phyloP scores from a whole-genome alignment of 2,888 invertebrate genomes.

The Sphinx pinastri region DNA sequence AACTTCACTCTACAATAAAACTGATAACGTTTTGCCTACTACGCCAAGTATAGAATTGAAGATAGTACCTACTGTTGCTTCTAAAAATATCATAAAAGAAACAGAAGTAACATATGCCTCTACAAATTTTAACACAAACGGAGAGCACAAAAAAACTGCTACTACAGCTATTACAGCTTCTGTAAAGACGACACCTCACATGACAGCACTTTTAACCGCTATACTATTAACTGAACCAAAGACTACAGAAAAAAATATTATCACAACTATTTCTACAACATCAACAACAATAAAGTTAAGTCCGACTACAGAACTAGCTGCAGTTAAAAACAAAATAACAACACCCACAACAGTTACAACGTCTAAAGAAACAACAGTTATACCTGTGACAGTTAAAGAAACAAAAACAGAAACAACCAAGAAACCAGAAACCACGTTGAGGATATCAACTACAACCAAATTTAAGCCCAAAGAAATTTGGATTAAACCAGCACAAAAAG shows the following conservation, averaged over 20 bases:
- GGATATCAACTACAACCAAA: constrained; percentile 64
- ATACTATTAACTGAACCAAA: background rate
- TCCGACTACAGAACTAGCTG: background rate
- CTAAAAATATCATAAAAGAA: background rate
- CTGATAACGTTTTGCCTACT: background rate
- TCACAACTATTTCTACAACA: background rate
- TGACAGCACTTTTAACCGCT: background rate
- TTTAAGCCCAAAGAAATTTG: constrained; percentile 80
- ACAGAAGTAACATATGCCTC: background rate
- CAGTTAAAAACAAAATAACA: background rate
- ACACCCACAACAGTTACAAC: background rate
- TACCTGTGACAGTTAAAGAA: constrained; percentile 37
- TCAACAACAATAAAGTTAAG: background rate
- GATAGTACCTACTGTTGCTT: constrained; percentile 1
- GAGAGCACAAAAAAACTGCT: background rate
- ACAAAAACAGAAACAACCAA: constrained; percentile 51
- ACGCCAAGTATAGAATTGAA: background rate
- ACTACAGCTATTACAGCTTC: background rate
- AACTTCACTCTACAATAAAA: background rate
- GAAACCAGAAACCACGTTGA: constrained; percentile 59
- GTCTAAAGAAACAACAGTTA: constrained; percentile 27
- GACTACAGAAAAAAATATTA: background rate
- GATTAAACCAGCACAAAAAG: constrained; percentile 79
- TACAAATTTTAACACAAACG: background rate
- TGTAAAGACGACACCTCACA: background rate